A percentile compares a stretch with the other conserved stretches of the same genome.
These are phyloP conservation scores for Sorex fumeus DNA, from an alignment of 2,113 vertebrate species.

Conservation along the genomic window DNA sequence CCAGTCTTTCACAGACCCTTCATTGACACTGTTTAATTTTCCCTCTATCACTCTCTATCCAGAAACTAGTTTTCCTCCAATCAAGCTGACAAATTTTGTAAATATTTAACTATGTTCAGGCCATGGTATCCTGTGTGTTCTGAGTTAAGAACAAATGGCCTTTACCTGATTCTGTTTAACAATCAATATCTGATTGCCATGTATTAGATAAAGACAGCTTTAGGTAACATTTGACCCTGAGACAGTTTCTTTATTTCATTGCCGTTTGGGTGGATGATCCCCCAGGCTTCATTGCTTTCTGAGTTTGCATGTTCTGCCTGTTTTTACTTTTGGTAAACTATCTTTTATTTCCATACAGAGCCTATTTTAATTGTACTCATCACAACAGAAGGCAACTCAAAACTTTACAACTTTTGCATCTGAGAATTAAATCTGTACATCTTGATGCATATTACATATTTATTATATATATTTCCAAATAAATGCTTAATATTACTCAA, in stretches of 20 bases:
- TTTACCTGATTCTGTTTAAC: constrained; percentile 18
- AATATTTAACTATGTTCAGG: constrained; percentile 10
- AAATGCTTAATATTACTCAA: background rate
- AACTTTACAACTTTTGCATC: background rate
- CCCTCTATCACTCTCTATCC: background rate
- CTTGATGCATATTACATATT: background rate
- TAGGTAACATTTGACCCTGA: background rate
- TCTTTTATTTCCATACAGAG: background rate
- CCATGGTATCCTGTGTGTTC: background rate
- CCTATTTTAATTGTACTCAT: constrained; percentile 19
- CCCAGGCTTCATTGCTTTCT: background rate
- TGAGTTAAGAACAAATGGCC: constrained; percentile 41
- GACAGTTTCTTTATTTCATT: constrained; percentile 28
- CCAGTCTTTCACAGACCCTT: background rate
- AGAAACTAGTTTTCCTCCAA: background rate
- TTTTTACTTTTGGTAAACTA: background rate
- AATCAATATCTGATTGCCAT: background rate
- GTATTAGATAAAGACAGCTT: constrained; percentile 6
- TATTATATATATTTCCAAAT: background rate
- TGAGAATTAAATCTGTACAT: background rate
- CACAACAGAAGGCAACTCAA: background rate
- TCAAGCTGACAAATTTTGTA: constrained; percentile 42
- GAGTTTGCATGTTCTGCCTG: background rate
- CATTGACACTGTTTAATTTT: background rate
- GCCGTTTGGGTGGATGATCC: background rate